A percentile compares a stretch with the other conserved stretches of the same genome.
Conservation (phyloP, 2,797 vertebrate species). For the Pseudochirops cupreus region DNA sequence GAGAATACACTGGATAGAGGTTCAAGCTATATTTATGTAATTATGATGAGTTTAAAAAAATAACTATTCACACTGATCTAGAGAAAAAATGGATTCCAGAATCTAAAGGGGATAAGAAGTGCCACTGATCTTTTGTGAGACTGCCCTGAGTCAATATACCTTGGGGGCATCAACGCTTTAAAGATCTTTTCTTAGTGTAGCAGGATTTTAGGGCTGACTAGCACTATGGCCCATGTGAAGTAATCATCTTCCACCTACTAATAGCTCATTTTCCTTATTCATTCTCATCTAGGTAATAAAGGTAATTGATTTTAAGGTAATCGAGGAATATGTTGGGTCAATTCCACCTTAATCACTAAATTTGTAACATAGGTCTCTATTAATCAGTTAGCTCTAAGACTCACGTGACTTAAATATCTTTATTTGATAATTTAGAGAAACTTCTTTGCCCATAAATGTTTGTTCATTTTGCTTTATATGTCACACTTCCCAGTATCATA, state of each 20-base stretch:
- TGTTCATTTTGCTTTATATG: neutral
- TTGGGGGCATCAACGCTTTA: neutral
- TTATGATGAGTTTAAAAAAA: neutral
- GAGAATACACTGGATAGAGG: neutral
- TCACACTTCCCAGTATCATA: neutral
- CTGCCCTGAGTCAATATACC: neutral
- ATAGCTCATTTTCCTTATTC: neutral
- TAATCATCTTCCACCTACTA: neutral
- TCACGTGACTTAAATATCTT: neutral
- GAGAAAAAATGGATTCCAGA: neutral
- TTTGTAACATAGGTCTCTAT: neutral
- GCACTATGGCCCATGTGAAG: neutral
- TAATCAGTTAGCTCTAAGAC: neutral
- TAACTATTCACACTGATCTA: neutral
- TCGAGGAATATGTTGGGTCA: neutral
- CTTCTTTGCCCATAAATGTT: neutral
- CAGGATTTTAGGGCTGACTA: neutral
- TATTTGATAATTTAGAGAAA: neutral
- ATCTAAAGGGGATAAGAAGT: neutral
- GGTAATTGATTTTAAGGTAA: neutral
- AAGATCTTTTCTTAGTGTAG: neutral
- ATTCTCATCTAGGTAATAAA: neutral
- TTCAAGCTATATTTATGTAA: neutral
- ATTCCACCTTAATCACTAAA: neutral
- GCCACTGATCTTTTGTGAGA: neutral